Percentiles rank a stretch among this genome's conserved stretches.
Conservation (phyloP, 2,113 vertebrate species). For the Panurus biarmicus region DNA sequence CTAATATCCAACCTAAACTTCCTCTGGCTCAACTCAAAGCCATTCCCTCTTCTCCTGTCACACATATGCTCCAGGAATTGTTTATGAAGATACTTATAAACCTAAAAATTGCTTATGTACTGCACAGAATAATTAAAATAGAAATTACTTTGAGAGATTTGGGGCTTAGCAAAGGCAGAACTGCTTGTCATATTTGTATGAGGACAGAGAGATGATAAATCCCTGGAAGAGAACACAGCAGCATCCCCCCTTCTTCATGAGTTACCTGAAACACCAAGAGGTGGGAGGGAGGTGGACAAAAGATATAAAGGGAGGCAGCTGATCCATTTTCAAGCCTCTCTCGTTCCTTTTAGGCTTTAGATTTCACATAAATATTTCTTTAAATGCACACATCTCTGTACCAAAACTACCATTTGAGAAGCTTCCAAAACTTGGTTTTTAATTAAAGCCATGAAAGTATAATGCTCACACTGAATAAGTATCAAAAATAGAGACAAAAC, state of each 20-base stretch:
- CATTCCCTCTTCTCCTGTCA: not conserved
- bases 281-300: not conserved
- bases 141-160: not conserved
- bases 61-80: not conserved
- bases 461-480: conserved; percentile 54
- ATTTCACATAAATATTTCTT: conserved; percentile 52
- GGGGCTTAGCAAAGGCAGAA: not conserved
- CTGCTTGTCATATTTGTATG: not conserved
- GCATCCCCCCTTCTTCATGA: not conserved
- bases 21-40: not conserved
- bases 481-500: conserved; percentile 73
- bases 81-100: not conserved
- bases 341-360: not conserved
- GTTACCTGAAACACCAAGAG: not conserved
- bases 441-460: conserved; percentile 61
- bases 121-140: not conserved
- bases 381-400: conserved; percentile 4
- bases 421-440: conserved; percentile 52
- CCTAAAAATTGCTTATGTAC: not conserved
- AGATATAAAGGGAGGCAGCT: not conserved
- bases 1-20: not conserved
- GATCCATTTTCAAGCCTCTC: not conserved
- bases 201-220: not conserved
- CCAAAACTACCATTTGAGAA: conserved; percentile 37
- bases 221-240: not conserved